Conservation (phyloP, 1,140 invertebrate species). For the Acromyrmex heyeri region DNA sequence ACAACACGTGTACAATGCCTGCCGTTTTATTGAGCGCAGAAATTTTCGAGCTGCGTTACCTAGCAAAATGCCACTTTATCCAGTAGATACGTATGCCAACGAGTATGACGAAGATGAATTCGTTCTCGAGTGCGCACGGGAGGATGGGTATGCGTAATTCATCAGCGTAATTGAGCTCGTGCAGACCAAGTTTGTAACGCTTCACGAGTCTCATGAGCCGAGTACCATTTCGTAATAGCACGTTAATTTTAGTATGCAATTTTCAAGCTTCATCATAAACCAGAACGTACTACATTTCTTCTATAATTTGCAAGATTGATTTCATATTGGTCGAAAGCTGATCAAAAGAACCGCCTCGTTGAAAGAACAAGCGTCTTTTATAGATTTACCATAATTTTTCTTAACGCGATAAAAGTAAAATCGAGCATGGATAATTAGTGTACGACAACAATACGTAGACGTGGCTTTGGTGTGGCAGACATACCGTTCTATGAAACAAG, state of each 20-base stretch:
- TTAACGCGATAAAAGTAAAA: conserved; percentile 19
- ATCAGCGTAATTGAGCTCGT: conserved; percentile 76
- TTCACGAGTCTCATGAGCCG: conserved; percentile 46
- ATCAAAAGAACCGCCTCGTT: not conserved
- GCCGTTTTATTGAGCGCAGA: conserved; percentile 13
- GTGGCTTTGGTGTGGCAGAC: conserved; percentile 11
- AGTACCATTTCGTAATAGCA: conserved; percentile 72
- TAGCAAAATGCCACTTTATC: conserved; percentile 54
- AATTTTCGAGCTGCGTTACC: conserved; percentile 48
- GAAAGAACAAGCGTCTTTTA: not conserved
- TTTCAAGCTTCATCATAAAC: conserved; percentile 61
- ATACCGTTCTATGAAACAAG: conserved; percentile 52
- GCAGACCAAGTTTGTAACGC: conserved; percentile 62
- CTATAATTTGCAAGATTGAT: conserved; percentile 27
- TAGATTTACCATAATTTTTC: not conserved
- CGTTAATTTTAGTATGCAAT: conserved; percentile 73
- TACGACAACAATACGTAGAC: conserved; percentile 37
- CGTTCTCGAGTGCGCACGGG: conserved; percentile 50
- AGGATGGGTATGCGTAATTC: conserved; percentile 72
- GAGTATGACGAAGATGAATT: conserved; percentile 77
- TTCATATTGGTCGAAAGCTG: not conserved
- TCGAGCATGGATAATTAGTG: conserved; percentile 23
- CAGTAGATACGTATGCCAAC: conserved; percentile 43
- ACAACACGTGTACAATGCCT: not conserved
- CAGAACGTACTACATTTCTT: conserved; percentile 21